Conservation (phyloP, 1,140 invertebrate species). For the Saxidomus purpurata region DNA sequence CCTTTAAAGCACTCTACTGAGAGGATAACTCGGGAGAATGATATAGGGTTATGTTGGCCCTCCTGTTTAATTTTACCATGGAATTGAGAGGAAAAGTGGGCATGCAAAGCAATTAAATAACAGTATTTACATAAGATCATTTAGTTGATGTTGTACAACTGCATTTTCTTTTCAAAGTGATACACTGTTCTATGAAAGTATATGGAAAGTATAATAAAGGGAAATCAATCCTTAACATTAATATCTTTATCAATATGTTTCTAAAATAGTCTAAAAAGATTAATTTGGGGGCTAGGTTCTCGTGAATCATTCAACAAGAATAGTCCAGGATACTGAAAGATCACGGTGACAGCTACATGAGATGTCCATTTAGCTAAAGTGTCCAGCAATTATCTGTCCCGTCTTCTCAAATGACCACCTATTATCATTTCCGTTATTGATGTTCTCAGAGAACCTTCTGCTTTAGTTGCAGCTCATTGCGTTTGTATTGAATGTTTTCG, state of each 20-base stretch:
- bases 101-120: no score
- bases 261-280: not conserved
- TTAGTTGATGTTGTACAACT: no score
- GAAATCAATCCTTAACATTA: not conserved
- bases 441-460: not conserved
- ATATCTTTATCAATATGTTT: conserved; percentile 3
- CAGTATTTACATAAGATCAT: no score
- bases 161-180: no score
- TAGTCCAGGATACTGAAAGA: not conserved
- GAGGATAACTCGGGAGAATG: no score
- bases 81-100: no score
- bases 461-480: not conserved
- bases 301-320: conserved; percentile 10
- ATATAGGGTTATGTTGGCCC: no score
- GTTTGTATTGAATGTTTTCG: not conserved
- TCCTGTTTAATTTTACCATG: no score
- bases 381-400: conserved; percentile 43
- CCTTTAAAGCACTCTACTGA: no score
- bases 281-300: not conserved
- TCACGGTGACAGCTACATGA: conserved; percentile 47
- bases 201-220: no score
- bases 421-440: conserved; percentile 56
- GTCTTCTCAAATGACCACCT: conserved; percentile 36
- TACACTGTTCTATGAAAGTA: no score
- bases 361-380: conserved; percentile 58